These are phyloP conservation scores for Micrastur ruficollis DNA, from an alignment of 2,797 vertebrate genomes.

Conservation along the genomic window DNA sequence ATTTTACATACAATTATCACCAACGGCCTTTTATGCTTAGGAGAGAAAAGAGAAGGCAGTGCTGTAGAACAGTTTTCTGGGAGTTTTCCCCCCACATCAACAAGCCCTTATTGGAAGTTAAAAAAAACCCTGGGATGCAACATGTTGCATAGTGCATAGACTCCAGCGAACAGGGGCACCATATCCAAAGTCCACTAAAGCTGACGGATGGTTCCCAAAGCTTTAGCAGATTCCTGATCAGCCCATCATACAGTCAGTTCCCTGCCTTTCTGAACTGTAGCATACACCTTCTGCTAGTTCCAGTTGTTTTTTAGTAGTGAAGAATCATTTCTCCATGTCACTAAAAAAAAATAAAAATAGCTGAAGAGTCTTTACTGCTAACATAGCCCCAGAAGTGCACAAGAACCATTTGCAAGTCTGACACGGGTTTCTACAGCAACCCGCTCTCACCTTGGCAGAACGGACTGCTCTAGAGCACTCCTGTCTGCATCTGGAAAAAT, in stretches of 20 bases:
- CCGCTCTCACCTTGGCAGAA: neutral
- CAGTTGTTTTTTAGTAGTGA: neutral
- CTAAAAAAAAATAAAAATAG: neutral
- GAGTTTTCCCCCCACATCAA: neutral
- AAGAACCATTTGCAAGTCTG: neutral
- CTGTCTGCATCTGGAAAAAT: neutral
- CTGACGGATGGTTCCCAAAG: neutral
- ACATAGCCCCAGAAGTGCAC: neutral
- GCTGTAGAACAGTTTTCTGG: neutral
- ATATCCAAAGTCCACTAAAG: neutral
- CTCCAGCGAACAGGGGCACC: neutral
- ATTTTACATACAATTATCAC: neutral
- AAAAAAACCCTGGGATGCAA: neutral
- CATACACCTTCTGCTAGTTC: neutral
- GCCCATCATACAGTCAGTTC: neutral
- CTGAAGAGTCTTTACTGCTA: neutral
- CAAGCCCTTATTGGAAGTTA: neutral
- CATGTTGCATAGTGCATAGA: rapidly evolving
- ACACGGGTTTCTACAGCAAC: constrained; percentile 15
- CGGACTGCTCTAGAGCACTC: neutral
- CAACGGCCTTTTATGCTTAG: neutral
- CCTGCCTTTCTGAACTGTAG: neutral
- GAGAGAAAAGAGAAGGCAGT: neutral
- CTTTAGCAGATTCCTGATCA: neutral
- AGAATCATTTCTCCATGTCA: neutral